A percentile compares a stretch with the other conserved stretches of the same genome.
Evolutionary conservation across 64 coral and sea anemone genomes (phyloP).

Genomic region (Astreopora myriophthalma): DNA sequence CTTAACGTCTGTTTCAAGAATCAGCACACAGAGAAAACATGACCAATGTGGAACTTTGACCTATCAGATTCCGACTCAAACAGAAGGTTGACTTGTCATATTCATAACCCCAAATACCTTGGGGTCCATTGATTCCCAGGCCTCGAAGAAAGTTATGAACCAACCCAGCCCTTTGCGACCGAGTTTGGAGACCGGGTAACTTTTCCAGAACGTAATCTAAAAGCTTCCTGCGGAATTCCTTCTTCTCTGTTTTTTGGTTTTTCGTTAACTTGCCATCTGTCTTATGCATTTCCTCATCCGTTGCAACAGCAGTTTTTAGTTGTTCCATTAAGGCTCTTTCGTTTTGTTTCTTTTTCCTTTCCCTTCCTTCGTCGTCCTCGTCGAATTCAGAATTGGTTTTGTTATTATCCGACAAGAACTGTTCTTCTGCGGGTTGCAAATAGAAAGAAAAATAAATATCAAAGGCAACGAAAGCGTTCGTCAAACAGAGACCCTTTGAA

Average conservation of each 20-base stretch:
- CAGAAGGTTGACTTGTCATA: background rate
- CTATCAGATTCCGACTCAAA: background rate
- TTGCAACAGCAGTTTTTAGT: slow-evolving; percentile 17
- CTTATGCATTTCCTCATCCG: slow-evolving; percentile 23
- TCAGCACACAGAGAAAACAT: background rate
- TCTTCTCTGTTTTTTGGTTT: slow-evolving; percentile 31
- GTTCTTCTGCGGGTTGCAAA: background rate
- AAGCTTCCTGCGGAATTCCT: slow-evolving; percentile 12
- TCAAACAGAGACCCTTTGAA: slow-evolving; percentile 28
- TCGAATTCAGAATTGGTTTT: background rate
- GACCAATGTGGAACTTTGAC: background rate
- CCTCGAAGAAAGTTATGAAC: slow-evolving; percentile 77
- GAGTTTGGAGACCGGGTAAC: slow-evolving; percentile 15
- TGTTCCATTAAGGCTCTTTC: slow-evolving; percentile 12
- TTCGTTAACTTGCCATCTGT: background rate
- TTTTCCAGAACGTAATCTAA: slow-evolving; percentile 39
- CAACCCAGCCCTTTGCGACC: slow-evolving; percentile 47
- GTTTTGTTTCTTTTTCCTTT: background rate
- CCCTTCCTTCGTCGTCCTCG: background rate
- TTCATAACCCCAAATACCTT: background rate
- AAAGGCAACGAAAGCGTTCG: background rate
- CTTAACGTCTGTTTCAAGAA: no score
- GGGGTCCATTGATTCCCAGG: background rate
- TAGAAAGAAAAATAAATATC: background rate
- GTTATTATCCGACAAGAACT: background rate